phyloP scores from a whole-genome alignment of 2,797 vertebrate genomes.

The Varecia variegata region DNA sequence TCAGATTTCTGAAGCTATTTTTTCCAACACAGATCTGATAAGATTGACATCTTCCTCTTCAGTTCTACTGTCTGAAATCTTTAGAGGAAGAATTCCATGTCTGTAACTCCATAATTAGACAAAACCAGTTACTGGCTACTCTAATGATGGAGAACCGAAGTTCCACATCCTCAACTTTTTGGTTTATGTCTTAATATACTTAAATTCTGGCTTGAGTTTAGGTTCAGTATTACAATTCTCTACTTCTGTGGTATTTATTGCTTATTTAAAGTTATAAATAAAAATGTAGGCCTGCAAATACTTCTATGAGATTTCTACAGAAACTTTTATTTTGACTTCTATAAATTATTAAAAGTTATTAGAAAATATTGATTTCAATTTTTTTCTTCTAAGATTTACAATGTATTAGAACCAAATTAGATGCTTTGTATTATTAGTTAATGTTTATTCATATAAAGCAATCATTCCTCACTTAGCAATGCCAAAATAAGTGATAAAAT shows the following conservation, averaged over 20 bases:
- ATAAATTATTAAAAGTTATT: conserved; percentile 23
- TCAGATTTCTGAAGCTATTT: background rate
- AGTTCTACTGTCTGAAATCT: background rate
- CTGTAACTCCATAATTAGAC: background rate
- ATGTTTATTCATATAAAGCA: conserved; percentile 46
- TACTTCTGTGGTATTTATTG: background rate
- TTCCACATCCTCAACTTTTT: background rate
- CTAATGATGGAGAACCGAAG: background rate
- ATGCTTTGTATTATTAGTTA: background rate
- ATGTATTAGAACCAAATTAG: background rate
- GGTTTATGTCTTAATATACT: background rate
- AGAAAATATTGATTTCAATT: background rate
- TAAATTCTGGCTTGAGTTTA: background rate
- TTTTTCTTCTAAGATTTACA: conserved; percentile 26
- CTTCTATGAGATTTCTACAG: background rate
- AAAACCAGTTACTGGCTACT: background rate
- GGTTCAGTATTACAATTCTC: background rate
- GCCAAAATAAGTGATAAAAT: conserved; percentile 57
- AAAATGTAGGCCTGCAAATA: background rate
- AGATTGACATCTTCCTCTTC: background rate
- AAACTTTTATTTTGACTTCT: background rate
- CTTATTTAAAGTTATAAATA: background rate
- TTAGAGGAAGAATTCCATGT: background rate
- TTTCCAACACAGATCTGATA: background rate
- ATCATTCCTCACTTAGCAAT: background rate